Evolutionary conservation across 2,113 vertebrate genomes (phyloP).

Genomic region (Ptyas mucosa): DNA sequence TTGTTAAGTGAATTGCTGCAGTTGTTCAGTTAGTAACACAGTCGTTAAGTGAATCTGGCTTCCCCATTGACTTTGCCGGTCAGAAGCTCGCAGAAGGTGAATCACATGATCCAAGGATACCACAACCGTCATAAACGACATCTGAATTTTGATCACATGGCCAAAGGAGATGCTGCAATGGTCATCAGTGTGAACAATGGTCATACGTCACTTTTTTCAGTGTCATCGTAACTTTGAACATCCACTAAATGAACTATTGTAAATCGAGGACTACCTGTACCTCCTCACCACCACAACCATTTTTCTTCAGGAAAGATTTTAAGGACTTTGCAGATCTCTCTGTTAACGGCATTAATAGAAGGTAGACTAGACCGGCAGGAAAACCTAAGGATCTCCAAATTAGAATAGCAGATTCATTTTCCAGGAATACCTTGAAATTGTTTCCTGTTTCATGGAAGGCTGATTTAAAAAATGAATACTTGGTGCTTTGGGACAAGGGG

Average conservation of each 20-base stretch:
- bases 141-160: neutral
- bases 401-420: neutral
- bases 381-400: neutral
- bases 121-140: accelerated
- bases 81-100: neutral
- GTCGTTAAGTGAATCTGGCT: neutral
- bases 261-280: neutral
- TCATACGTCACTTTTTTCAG: neutral
- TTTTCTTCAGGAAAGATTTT: neutral
- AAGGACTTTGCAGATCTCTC: neutral
- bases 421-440: neutral
- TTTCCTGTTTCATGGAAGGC: neutral
- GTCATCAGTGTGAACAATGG: neutral
- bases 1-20: neutral
- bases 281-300: neutral
- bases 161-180: neutral
- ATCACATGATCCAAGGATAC: neutral
- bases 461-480: neutral
- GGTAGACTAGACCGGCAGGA: neutral
- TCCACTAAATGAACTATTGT: neutral
- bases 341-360: neutral
- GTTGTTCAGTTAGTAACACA: neutral
- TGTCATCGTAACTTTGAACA: neutral
- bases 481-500: neutral
- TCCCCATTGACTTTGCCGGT: neutral